Evolutionary conservation across 2,888 invertebrate species (phyloP), one percentile per base, ranked within the genome.

Genomic region (Cryptocephalus moraei): DNA sequence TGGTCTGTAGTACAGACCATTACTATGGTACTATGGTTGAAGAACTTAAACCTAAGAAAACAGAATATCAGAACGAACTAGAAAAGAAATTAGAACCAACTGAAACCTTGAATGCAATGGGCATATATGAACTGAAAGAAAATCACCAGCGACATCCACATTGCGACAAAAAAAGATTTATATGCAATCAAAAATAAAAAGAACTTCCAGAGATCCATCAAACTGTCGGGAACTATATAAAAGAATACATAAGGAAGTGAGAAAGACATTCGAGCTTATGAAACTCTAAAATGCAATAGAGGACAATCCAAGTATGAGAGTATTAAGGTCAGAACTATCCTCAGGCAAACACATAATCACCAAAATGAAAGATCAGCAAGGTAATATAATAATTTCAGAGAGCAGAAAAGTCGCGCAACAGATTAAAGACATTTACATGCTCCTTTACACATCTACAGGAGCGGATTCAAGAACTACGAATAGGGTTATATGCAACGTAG

Each of bases 281-380:
- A 43, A 13, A 47, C 36, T 47, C 8, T 3, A 43, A 33, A 22
- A 43, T n/a, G 8, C 47, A 13, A 43, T 43, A 33, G 38, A 47
- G 32, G 22, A 38, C 9, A 42, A 34, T 8, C 33, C 34, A 43
- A 42, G 14, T 43, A 47, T 43, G 47, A 42, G 39, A 14, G 38
- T 36, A 13, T 14, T 12, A 31, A 43, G 11, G 4, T 33, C 38
- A 43, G 42, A 47, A 34, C 1, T n/a, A 42, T 43, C 42, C 22
- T 10, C 22, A 32, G 8, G 42, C 22, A 42, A 42, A 32, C 11
- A 9, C 11, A 14, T 6, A 3, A 42, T 42, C 22, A 31, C n/a
- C 31, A 3, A 42, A 42, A 42, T 42, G 14, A 12, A 22, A 32
- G 9, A 42, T 32, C 8, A 42, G 22, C 4, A 3, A 4, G 8